Base-by-base conservation (phyloP, 2,888 invertebrate genomes). In the Alsophila aescularia region DNA sequence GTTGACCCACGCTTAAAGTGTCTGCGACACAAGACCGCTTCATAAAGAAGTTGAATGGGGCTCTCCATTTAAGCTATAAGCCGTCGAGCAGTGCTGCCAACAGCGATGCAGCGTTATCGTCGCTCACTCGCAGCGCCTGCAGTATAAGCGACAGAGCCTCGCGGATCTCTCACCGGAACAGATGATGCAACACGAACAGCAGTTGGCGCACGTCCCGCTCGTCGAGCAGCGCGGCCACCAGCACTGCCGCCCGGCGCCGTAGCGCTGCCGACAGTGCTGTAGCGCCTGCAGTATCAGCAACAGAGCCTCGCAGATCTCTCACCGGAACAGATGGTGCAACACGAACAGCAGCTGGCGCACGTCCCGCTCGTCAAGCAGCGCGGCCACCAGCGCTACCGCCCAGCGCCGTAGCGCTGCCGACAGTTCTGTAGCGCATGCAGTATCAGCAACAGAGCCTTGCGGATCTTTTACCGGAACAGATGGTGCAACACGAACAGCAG, bases 271-370 rank as follows among this genome's bases (percentile, higher is more conserved):
- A 74, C 6, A 83, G 70, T 24, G 70, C 78, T 0, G 66, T 65
- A 0, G 79, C 77, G n/a, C 18, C 18, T 18, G 5, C 18, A 18
- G 18, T 5, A 24, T 2, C n/a, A n/a, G 21, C 6, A 6, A 21
- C 21, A 21, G 21, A 21, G 6, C 2, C n/a, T n/a, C n/a, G n/a
- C n/a, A n/a, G n/a, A n/a, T n/a, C 4, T 49, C 48, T 54, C 49
- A 87, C 90, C 82, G 82, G 56, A 85, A 88, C 49, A 90, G 63
- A 66, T 87, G 84, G 47, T 90, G 90, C 37, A 89, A 58, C 9
- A 90, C 59, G 57, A 84, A 88, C 40, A 90, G 64, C 58, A 88
- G 60, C 32, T 90, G 84, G 6, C 79, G 66, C 14, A 81, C 36
- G 44, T 90, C 87, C 0, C 81, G 67, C 5, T 69, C 72, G 45